A percentile compares a stretch with the other conserved stretches of the same genome.
Evolutionary conservation across 2,888 invertebrate genomes (phyloP).

Genomic region (Limnephilus lunatus): DNA sequence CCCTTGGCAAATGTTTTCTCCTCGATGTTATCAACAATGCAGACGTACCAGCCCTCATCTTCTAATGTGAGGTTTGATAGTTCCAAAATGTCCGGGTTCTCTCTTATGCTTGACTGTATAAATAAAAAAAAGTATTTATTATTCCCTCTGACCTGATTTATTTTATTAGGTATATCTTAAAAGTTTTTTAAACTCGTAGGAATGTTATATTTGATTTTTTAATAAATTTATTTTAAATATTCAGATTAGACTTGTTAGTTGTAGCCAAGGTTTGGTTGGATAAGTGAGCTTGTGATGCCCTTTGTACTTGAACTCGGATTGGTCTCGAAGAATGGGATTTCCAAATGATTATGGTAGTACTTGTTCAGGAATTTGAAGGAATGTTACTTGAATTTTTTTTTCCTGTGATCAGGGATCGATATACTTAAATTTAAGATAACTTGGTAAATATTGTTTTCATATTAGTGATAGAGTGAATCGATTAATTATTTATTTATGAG

Average conservation of each 20-base stretch:
- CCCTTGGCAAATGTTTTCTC: conserved; percentile 89
- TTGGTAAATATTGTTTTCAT: no score
- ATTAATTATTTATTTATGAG: no score
- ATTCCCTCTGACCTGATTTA: not conserved
- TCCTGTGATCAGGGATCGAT: no score
- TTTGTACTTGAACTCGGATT: no score
- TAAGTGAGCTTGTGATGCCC: no score
- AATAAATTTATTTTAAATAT: not conserved
- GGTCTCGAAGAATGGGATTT: no score
- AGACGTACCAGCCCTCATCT: conserved; percentile 97
- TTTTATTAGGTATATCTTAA: no score
- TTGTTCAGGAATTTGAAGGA: no score
- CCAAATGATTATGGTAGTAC: no score
- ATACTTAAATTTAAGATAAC: no score
- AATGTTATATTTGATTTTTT: not conserved
- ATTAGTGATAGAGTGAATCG: no score
- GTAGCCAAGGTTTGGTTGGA: not conserved
- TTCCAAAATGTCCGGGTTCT: conserved; percentile 83
- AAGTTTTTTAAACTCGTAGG: not conserved
- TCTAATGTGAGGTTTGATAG: conserved; percentile 91
- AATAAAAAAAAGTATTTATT: not conserved
- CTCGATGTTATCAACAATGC: conserved; percentile 92
- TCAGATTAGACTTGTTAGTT: not conserved
- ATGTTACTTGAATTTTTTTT: no score
- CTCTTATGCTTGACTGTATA: conserved; percentile 50